Evolutionary conservation across 2,888 invertebrate genomes (phyloP).

Genomic region (Coecobrya sp.): DNA sequence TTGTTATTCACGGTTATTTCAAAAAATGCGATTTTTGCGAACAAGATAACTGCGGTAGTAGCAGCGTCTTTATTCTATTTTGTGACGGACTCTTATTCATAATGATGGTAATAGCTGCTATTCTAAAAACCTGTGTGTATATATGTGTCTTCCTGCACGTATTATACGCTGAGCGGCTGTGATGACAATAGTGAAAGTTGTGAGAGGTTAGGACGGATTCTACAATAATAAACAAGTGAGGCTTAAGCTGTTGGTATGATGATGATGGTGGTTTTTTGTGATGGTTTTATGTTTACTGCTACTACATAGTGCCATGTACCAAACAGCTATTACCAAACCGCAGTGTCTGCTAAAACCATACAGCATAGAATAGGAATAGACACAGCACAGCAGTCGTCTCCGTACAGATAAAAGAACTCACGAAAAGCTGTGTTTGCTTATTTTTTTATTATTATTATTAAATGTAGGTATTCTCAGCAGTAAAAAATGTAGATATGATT

Average conservation of each 20-base stretch:
- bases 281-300: slow-evolving; percentile 51
- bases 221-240: slow-evolving; percentile 57
- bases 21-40: not conserved
- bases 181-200: slow-evolving; percentile 43
- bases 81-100: slow-evolving; percentile 16
- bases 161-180: not conserved
- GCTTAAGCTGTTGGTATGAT: slow-evolving; percentile 61
- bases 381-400: slow-evolving; percentile 30
- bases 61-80: not conserved
- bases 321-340: not conserved
- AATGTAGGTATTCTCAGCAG: slow-evolving; percentile 22
- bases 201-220: slow-evolving; percentile 29
- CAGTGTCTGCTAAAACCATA: not conserved
- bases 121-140: not conserved
- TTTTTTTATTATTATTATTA: slow-evolving; percentile 40
- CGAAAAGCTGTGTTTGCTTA: not conserved
- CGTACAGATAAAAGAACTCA: not conserved
- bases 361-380: not conserved
- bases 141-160: not conserved
- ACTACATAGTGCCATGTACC: not conserved
- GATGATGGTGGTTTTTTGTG: slow-evolving; percentile 41
- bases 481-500: slow-evolving; percentile 53
- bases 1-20: not conserved
- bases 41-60: not conserved
- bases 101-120: not conserved